phyloP scores from a whole-genome alignment of 1,140 invertebrate genomes.

The Pinna nobilis region DNA sequence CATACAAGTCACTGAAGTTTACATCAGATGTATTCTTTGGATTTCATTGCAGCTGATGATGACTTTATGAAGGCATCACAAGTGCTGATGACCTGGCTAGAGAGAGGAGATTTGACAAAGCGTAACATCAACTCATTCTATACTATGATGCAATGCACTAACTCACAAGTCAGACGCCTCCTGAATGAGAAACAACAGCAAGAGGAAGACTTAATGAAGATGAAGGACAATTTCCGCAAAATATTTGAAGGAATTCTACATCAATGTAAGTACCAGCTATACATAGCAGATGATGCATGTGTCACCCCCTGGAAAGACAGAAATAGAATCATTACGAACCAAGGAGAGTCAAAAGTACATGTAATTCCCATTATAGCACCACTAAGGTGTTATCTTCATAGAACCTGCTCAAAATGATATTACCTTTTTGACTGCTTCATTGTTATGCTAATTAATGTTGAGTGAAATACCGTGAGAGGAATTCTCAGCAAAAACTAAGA shows the following conservation, averaged over 20 bases:
- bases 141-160: constrained; percentile 94
- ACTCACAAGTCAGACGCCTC: constrained; percentile 90
- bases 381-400: too few species aligned
- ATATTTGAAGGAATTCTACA: constrained; percentile 63
- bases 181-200: constrained; percentile 88
- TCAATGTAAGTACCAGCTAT: constrained; percentile 66
- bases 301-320: not conserved
- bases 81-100: constrained; percentile 82
- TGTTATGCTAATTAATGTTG: too few species aligned
- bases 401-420: too few species aligned
- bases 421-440: too few species aligned
- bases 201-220: constrained; percentile 89
- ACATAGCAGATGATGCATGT: not conserved
- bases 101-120: constrained; percentile 93
- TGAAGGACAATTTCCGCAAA: constrained; percentile 80
- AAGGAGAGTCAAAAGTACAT: not conserved
- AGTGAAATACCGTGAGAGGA: too few species aligned
- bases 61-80: constrained; percentile 74
- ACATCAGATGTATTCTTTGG: too few species aligned
- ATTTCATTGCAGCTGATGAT: constrained; percentile 74
- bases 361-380: too few species aligned
- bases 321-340: not conserved
- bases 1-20: too few species aligned
- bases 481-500: too few species aligned
- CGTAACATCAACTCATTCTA: constrained; percentile 92